Evolutionary conservation across 1,140 invertebrate species (phyloP), one percentile per base, ranked within the genome.

Genomic region (Nomia melanderi): DNA sequence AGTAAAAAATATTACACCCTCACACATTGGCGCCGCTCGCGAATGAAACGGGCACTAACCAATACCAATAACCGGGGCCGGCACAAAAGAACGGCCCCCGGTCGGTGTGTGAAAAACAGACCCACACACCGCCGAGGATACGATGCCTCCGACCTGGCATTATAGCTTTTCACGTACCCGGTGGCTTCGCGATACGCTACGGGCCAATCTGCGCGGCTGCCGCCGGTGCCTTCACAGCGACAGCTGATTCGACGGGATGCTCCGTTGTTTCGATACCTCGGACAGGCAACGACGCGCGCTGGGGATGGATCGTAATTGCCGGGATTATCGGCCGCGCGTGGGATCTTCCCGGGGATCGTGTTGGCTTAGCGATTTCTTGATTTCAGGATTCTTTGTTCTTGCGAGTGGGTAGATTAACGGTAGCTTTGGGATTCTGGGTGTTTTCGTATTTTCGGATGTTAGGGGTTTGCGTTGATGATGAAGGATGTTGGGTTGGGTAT

Each of bases 1-100:
- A 89, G 89, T 88, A 92, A 91, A 90, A 91, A 91, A 92, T 91
- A 92, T 92, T 91, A 92, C 90, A 90, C 87, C 87, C 88, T 87
- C 87, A 84, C 86, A 88, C 86, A 90, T 84, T 87, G 86, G 83
- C 88, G 87, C 84, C 85, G 81, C 84, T 88, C 87, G 86, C 83
- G 88, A 87, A 87, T 90, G 84, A 88, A 90, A 91, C 88, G 87
- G 84, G 86, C 88, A 88, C 87, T 87, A 87, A 90, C 89, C 88
- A 88, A 89, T 87, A 87, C 90, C 89, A 88, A 90, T 91, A 90
- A 89, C 84, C 83, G 87, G 33, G 47, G 20, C 67, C 84, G 75
- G 79, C 72, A 89, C 89, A 88, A 89, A 91, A 91, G 88, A 90
- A 91, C 86, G 81, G 82, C 79, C 12, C 3, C 41, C 84, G 85